Percentiles rank a stretch among this genome's conserved stretches.
Evolutionary conservation across 30 jellyfish, hydroid and myxozoan species (phyloP).

Genomic region (Sanderia malayensis): DNA sequence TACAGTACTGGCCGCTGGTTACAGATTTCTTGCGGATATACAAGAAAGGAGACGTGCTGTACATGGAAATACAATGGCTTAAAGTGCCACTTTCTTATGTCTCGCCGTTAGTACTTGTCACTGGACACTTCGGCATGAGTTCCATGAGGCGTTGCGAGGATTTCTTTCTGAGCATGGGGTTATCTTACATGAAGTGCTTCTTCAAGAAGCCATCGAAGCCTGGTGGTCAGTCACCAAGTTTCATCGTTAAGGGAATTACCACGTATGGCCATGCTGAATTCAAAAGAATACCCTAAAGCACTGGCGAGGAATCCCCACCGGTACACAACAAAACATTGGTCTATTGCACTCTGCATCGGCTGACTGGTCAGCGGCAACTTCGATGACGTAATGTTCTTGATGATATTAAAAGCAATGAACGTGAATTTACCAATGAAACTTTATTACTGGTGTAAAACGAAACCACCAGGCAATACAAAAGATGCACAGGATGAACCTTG

Average conservation of each 20-base stretch:
- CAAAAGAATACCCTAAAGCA: conserved; percentile 9
- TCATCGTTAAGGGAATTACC: conserved; percentile 47
- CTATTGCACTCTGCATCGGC: too few relatives aligned
- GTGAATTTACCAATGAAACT: too few relatives aligned
- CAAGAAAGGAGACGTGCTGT: conserved; percentile 13
- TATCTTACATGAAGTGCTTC: conserved; percentile 25
- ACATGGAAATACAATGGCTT: conserved; percentile 59
- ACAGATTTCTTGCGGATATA: conserved; percentile 20
- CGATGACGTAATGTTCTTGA: too few relatives aligned
- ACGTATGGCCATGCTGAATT: conserved; percentile 58
- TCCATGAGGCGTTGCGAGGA: conserved; percentile 54
- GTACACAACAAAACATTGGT: too few relatives aligned
- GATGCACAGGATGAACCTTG: too few relatives aligned
- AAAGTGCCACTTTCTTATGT: conserved; percentile 42
- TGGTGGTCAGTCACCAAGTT: conserved; percentile 58
- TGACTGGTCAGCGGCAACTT: too few relatives aligned
- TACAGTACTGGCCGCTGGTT: conserved; percentile 74
- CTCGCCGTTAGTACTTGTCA: conserved; percentile 48
- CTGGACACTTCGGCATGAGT: conserved; percentile 52
- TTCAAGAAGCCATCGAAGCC: conserved; percentile 42
- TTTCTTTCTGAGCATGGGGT: conserved; percentile 31
- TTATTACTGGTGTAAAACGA: too few relatives aligned
- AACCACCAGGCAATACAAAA: too few relatives aligned
- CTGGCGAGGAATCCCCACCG: not conserved
- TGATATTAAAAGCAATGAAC: too few relatives aligned